These are phyloP conservation scores for Oryzias sinensis DNA, from an alignment of 2,797 vertebrate species.

Conservation along the genomic window DNA sequence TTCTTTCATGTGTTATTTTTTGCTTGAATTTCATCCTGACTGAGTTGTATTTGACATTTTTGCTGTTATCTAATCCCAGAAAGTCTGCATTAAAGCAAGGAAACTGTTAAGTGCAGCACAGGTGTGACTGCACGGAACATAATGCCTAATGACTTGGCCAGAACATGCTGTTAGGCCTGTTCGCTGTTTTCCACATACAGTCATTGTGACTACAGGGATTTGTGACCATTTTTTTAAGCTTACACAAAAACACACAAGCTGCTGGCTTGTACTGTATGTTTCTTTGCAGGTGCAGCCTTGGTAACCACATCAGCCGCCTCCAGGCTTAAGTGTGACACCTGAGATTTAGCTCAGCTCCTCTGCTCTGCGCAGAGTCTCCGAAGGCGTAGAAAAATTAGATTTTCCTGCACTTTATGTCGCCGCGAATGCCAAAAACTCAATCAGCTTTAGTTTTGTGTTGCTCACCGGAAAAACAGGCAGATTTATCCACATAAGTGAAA, in stretches of 20 bases:
- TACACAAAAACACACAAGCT: slow-evolving; percentile 19
- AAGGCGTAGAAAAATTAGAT: slow-evolving; percentile 26
- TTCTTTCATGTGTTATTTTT: slow-evolving; percentile 29
- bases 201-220: slow-evolving; percentile 36
- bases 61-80: slow-evolving; percentile 11
- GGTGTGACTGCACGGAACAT: slow-evolving; percentile 10
- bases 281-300: slow-evolving; percentile 38
- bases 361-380: slow-evolving; percentile 24
- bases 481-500: slow-evolving; percentile 14
- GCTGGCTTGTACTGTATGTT: slow-evolving; percentile 40
- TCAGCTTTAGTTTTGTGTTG: slow-evolving; percentile 12
- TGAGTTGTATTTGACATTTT: not conserved
- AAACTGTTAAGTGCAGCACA: slow-evolving; percentile 15
- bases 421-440: slow-evolving; percentile 12
- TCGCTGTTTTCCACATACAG: slow-evolving; percentile 17
- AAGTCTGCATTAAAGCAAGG: slow-evolving; percentile 8
- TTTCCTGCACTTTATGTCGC: slow-evolving; percentile 19
- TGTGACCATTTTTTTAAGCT: slow-evolving; percentile 6
- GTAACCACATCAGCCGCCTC: slow-evolving; percentile 38
- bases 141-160: slow-evolving; percentile 8
- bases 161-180: slow-evolving; percentile 19
- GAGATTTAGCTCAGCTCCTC: slow-evolving; percentile 41
- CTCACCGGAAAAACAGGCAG: slow-evolving; percentile 10
- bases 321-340: slow-evolving; percentile 43
- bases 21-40: slow-evolving; percentile 15